These are phyloP conservation scores for Mycalesis mineus DNA, from an alignment of 2,888 invertebrate species.

Conservation along the genomic window DNA sequence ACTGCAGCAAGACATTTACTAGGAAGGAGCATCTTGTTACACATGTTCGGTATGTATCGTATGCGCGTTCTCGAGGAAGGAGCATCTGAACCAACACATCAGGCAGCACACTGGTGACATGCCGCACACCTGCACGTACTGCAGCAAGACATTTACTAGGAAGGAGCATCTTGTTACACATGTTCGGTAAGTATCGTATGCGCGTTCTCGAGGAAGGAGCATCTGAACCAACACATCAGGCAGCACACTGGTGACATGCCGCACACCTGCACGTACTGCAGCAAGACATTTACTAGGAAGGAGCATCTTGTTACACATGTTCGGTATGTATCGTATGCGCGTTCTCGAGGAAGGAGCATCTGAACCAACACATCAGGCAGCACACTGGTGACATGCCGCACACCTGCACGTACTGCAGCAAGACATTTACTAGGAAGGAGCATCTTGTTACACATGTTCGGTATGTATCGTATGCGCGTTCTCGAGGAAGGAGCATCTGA, in stretches of 20 bases:
- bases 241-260: no score
- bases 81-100: slow-evolving; percentile 89
- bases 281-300: slow-evolving; percentile 32
- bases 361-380: no score
- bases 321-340: slow-evolving; percentile 74
- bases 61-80: neutral
- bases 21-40: slow-evolving; percentile 85
- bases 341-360: no score
- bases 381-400: no score
- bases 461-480: no score
- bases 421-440: slow-evolving; percentile 78
- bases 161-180: no score
- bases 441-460: no score
- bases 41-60: slow-evolving; percentile 66
- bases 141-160: slow-evolving; percentile 84
- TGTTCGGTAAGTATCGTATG: no score
- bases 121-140: slow-evolving; percentile 84
- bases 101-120: slow-evolving; percentile 85
- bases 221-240: no score
- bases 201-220: no score
- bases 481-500: no score
- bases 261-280: neutral
- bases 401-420: slow-evolving; percentile 46
- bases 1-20: slow-evolving; percentile 84
- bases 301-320: slow-evolving; percentile 70